Percentiles rank a stretch among this genome's conserved stretches.
Conservation (phyloP, 2,888 invertebrate species). For the Ormyrus thymus region DNA sequence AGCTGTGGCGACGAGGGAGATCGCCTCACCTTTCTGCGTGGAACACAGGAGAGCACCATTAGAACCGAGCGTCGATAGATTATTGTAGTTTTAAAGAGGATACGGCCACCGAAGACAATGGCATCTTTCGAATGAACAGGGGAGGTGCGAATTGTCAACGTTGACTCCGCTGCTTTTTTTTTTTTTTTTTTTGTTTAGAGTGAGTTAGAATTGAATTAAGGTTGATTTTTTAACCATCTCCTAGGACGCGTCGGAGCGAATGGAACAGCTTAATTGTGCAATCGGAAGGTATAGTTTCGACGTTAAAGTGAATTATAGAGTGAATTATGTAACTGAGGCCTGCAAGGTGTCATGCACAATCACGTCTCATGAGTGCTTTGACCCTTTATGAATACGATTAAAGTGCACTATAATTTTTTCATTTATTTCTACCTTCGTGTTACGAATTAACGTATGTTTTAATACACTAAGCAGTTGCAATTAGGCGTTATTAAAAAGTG, state of each 20-base stretch:
- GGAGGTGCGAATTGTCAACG: no score
- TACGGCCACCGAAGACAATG: no score
- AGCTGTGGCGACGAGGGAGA: conserved; percentile 74
- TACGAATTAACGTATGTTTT: no score
- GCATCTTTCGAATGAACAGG: no score
- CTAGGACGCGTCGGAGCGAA: no score
- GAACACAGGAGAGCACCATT: conserved; percentile 8
- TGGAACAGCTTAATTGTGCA: no score
- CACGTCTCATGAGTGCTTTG: conserved; percentile 33
- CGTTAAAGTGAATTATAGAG: neutral
- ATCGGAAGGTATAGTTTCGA: no score
- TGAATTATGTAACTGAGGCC: conserved; percentile 27
- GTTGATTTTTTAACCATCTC: neutral
- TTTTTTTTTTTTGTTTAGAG: neutral
- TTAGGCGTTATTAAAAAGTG: no score
- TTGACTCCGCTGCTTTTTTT: neutral
- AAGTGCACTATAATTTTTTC: no score
- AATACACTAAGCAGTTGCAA: no score
- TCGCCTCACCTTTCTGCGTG: conserved; percentile 73
- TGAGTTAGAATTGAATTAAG: neutral
- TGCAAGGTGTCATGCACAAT: conserved; percentile 16
- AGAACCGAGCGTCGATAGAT: neutral
- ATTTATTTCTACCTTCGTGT: no score
- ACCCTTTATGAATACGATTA: conserved; percentile 9
- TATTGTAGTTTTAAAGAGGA: no score